Percentiles rank a stretch among this genome's conserved stretches.
phyloP scores from a whole-genome alignment of 64 coral and sea anemone genomes.

The Trachythela sp. region DNA sequence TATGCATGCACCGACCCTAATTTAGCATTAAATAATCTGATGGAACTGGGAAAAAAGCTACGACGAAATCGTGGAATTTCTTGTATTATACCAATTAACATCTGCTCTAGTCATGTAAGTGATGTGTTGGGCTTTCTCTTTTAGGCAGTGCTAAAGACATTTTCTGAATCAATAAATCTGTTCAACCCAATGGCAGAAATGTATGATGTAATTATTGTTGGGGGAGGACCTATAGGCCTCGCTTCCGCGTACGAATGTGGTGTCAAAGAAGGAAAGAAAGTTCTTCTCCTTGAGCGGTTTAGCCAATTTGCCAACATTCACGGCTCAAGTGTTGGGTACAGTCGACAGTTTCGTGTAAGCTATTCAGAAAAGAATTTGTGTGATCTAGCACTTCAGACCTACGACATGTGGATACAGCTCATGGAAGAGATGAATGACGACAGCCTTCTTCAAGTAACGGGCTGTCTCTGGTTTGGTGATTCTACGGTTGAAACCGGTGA shows the following conservation, averaged over 20 bases:
- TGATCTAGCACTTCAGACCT: conserved; percentile 31
- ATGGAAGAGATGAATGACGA: conserved; percentile 32
- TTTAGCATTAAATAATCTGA: no score
- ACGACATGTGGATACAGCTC: conserved; percentile 25
- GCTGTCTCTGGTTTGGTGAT: conserved; percentile 43
- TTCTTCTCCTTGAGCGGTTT: conserved; percentile 37
- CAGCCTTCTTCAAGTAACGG: conserved; percentile 35
- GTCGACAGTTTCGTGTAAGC: conserved; percentile 44
- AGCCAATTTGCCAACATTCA: conserved; percentile 30
- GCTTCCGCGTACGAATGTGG: conserved; percentile 35
- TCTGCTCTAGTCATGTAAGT: no score
- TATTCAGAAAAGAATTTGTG: conserved; percentile 42
- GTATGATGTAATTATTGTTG: conserved; percentile 42
- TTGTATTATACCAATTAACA: no score
- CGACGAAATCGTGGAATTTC: no score
- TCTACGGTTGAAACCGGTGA: conserved; percentile 32
- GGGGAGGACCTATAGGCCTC: conserved; percentile 43
- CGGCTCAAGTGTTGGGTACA: conserved; percentile 42
- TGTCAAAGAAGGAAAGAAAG: conserved; percentile 40
- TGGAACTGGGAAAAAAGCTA: no score
- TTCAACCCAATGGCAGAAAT: no score
- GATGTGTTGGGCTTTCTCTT: no score
- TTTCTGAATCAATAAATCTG: no score
- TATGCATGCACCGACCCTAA: no score
- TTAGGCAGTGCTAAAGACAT: no score